phyloP scores from a whole-genome alignment of 2,797 vertebrate genomes.

The Gymnoscopelus microlampas region DNA sequence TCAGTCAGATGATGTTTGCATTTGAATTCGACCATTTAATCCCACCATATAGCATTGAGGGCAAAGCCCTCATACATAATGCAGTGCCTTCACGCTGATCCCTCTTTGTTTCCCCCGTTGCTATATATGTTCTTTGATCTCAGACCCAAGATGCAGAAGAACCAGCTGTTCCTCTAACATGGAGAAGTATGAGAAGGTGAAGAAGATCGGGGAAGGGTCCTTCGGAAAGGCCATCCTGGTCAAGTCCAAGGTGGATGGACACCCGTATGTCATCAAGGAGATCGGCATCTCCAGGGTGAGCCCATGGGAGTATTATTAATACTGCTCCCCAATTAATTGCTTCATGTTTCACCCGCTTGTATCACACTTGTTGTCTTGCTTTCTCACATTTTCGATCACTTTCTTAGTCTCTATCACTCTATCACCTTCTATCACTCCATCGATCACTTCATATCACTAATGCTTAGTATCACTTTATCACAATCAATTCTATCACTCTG shows the following conservation, averaged over 20 bases:
- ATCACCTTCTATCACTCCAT: too few relatives aligned
- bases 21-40: too few relatives aligned
- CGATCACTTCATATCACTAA: background rate
- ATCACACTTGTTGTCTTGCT: too few relatives aligned
- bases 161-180: slow-evolving; percentile 76
- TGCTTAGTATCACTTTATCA: background rate
- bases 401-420: too few relatives aligned
- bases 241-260: slow-evolving; percentile 89
- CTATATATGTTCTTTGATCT: background rate
- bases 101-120: too few relatives aligned
- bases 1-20: too few relatives aligned
- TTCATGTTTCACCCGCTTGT: background rate
- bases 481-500: background rate
- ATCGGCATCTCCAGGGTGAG: slow-evolving; percentile 95
- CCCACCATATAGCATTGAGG: too few relatives aligned
- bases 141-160: slow-evolving; percentile 70
- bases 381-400: too few relatives aligned
- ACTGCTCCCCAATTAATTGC: background rate
- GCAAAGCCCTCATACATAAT: too few relatives aligned
- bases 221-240: slow-evolving; percentile 98
- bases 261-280: slow-evolving; percentile 97
- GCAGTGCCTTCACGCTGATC: too few relatives aligned
- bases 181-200: slow-evolving; percentile 94
- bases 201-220: slow-evolving; percentile 97
- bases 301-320: background rate